phyloP scores from a whole-genome alignment of 1,140 invertebrate genomes.

The Eciton burchellii region DNA sequence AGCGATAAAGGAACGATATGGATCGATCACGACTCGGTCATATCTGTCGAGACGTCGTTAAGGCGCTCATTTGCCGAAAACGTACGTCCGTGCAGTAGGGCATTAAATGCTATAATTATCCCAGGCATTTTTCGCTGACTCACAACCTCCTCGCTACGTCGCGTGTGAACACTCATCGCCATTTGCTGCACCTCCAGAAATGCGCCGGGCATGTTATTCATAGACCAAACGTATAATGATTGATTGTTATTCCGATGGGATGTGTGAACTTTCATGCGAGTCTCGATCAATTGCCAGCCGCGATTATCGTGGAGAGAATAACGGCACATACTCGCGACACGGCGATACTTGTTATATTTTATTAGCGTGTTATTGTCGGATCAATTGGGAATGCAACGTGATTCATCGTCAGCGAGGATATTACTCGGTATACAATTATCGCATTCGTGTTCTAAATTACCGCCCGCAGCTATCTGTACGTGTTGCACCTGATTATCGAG shows the following conservation, averaged over 20 bases:
- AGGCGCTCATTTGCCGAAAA: neutral
- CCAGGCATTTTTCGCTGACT: neutral
- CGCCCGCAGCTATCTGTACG: neutral
- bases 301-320: slow-evolving; percentile 3
- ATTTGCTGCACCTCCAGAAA: neutral
- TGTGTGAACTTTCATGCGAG: neutral
- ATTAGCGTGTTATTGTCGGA: too few relatives aligned
- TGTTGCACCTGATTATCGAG: too few relatives aligned
- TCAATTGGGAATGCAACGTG: too few relatives aligned
- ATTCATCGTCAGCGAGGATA: too few relatives aligned
- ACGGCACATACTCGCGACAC: too few relatives aligned
- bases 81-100: neutral
- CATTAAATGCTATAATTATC: slow-evolving; percentile 3
- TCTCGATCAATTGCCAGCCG: slow-evolving; percentile 3
- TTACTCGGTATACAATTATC: neutral
- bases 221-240: neutral
- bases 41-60: neutral
- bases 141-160: neutral
- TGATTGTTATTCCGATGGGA: neutral
- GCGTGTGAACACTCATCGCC: neutral
- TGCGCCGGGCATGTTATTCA: neutral
- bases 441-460: neutral
- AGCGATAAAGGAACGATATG: too few relatives aligned
- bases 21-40: too few relatives aligned
- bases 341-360: too few relatives aligned